Conservation (phyloP, 2,888 invertebrate species). For the Nezara viridula region DNA sequence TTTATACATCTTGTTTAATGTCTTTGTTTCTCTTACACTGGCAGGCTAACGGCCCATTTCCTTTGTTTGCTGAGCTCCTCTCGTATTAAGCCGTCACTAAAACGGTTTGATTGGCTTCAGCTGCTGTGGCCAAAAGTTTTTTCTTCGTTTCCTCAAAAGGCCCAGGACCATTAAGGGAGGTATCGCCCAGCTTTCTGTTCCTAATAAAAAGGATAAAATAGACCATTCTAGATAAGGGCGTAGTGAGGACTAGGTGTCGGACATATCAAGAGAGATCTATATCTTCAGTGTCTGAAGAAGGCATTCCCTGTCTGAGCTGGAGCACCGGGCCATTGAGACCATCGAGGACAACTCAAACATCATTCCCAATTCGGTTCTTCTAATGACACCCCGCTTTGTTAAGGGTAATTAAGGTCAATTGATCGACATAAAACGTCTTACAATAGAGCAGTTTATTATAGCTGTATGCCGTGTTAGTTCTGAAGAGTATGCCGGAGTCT, state of each 20-base stretch:
- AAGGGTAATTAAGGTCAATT: background rate
- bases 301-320: background rate
- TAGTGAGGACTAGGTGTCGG: background rate
- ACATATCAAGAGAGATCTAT: background rate
- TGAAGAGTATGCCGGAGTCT: background rate
- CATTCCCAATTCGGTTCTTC: background rate
- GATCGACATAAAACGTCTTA: background rate
- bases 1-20: background rate
- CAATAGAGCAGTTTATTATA: background rate
- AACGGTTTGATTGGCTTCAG: constrained; percentile 31
- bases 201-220: background rate
- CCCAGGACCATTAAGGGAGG: background rate
- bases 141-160: background rate
- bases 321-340: background rate
- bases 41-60: background rate
- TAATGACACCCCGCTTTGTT: background rate
- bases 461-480: background rate
- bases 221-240: background rate
- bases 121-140: constrained; percentile 22
- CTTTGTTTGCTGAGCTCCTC: background rate
- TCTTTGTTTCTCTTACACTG: background rate
- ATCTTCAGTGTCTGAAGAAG: background rate
- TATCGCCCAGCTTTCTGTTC: background rate
- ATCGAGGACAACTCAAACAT: background rate
- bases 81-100: constrained; percentile 14